Evolutionary conservation across 2,797 vertebrate species (phyloP), one percentile per base, ranked within the genome.

Genomic region (Xiphophorus birchmanni): DNA sequence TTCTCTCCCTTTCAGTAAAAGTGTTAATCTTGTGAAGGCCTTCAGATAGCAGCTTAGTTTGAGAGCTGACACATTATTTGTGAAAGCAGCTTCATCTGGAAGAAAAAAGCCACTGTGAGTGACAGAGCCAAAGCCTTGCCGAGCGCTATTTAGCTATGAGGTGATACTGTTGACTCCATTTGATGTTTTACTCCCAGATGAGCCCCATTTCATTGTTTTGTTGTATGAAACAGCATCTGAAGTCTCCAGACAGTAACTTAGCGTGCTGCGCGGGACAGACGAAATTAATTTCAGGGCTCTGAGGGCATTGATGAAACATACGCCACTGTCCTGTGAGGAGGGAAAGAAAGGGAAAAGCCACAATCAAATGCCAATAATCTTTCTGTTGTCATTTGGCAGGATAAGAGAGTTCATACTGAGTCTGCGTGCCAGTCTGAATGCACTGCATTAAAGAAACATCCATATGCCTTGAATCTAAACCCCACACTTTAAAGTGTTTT

Each of bases 181-280:
- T 93, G 83, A 90, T 84, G 73, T 90, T 91, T 90, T 77, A 74
- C 79, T 90, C 82, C 84, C 74, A 87, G 90, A 89, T 87, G 76
- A 85, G 83, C 74, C 83, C 82, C 29, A 80, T 73, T 81, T 83
- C 75, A 69, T 84, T 80, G 79, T 87, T 76, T 52, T 80, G 80
- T 91, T 85, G 82, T 83, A 83, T 65, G 77, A 86, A 89, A 86
- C 85, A 35, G 42, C 56, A 69, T 42, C 12, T 73, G 35, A 74
- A 81, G 81, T 85, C 77, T 86, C 72, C 75, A 81, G 86, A 87
- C 90, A 88, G 87, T 81, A 32, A 83, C 80, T 84, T 63, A 79
- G 75, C 40, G 23, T 82, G 84, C 82, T 80, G 58, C 26, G 75
- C 65, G 76, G 81, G 84, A 29, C 56, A 58, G 54, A 71, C 77